These are phyloP conservation scores for Agriopis aurantiaria DNA, from an alignment of 2,888 invertebrate species.

Conservation along the genomic window DNA sequence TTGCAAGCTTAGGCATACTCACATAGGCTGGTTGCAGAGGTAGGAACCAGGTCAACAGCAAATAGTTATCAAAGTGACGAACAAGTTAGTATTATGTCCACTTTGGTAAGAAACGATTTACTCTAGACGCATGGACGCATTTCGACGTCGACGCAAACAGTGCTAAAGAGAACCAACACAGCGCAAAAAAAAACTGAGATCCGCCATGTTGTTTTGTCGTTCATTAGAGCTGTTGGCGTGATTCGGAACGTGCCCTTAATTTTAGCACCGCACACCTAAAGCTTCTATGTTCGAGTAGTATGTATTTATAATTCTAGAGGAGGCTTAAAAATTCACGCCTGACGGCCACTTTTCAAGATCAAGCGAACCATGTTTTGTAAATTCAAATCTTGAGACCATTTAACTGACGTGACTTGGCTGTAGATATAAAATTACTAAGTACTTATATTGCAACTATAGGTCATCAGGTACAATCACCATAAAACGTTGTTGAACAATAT, in stretches of 20 bases:
- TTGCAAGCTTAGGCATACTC: slow-evolving; percentile 17
- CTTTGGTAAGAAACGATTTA: not conserved
- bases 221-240: too few species aligned
- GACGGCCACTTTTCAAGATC: slow-evolving; percentile 12
- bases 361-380: slow-evolving; percentile 14
- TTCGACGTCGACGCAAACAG: too few species aligned
- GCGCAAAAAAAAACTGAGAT: too few species aligned
- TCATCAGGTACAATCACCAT: not conserved
- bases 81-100: not conserved
- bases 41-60: not conserved
- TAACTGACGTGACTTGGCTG: slow-evolving; percentile 28
- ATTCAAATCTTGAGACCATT: slow-evolving; percentile 15
- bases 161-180: too few species aligned
- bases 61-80: not conserved
- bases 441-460: not conserved
- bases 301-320: too few species aligned
- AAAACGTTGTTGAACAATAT: not conserved
- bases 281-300: too few species aligned
- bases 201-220: too few species aligned
- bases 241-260: too few species aligned
- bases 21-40: not conserved
- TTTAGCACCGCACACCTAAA: too few species aligned
- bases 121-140: too few species aligned
- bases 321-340: not conserved
- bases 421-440: not conserved